Percentiles rank a stretch among this genome's conserved stretches.
Conservation (phyloP, 2,113 vertebrate genomes). For the Tyrannus savana region DNA sequence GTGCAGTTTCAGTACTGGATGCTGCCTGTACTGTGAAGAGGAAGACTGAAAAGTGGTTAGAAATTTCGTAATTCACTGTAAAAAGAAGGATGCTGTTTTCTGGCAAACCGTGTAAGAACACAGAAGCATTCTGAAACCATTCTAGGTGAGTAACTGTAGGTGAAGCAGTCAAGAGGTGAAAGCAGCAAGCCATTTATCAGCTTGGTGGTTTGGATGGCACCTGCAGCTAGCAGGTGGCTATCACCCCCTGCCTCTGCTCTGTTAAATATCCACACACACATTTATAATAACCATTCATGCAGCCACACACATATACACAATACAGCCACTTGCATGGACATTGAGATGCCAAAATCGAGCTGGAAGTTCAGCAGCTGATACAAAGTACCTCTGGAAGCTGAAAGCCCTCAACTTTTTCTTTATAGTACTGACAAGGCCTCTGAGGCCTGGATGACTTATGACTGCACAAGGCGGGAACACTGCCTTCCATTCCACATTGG, state of each 20-base stretch:
- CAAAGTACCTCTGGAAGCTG: neutral
- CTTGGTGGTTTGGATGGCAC: neutral
- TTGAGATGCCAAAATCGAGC: neutral
- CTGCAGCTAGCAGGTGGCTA: neutral
- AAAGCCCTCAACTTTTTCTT: constrained; percentile 9
- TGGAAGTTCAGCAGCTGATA: neutral
- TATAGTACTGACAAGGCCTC: neutral
- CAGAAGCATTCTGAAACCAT: neutral
- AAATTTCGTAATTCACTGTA: neutral
- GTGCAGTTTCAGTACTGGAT: neutral
- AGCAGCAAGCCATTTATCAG: neutral
- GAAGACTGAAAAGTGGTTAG: neutral
- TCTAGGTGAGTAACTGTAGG: neutral
- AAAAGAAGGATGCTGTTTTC: neutral
- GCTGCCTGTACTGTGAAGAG: neutral
- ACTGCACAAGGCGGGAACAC: neutral
- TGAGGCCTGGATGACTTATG: constrained; percentile 26
- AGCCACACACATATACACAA: neutral
- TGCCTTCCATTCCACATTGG: constrained; percentile 3
- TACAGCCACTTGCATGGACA: rapidly evolving
- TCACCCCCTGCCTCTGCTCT: neutral
- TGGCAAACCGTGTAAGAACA: neutral
- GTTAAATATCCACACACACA: neutral
- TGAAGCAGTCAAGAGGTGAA: neutral
- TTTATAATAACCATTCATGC: neutral